phyloP scores from a whole-genome alignment of 2,113 vertebrate species.

The Centropristis striata region DNA sequence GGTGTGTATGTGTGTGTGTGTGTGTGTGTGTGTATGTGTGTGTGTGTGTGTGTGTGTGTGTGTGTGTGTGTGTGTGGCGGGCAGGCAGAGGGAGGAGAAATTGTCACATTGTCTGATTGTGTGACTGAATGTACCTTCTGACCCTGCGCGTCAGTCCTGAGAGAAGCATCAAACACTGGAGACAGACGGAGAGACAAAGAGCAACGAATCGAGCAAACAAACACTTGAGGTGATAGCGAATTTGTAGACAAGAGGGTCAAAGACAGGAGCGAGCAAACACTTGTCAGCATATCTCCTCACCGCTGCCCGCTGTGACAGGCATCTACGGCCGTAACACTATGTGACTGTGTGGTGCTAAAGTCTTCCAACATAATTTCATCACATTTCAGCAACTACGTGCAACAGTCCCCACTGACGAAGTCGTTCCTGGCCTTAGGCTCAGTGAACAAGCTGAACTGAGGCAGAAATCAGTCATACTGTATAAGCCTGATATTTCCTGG shows the following conservation, averaged over 20 bases:
- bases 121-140: conserved; percentile 60
- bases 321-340: conserved; percentile 65
- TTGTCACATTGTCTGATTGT: conserved; percentile 50
- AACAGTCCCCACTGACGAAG: conserved; percentile 41
- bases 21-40: no score
- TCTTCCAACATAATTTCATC: conserved; percentile 77
- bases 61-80: conserved; percentile 20
- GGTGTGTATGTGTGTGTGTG: conserved; percentile 19
- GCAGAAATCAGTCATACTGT: conserved; percentile 43
- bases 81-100: conserved; percentile 33
- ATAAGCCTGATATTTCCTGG: conserved; percentile 46
- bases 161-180: conserved; percentile 6
- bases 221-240: not conserved
- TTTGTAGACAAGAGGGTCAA: conserved; percentile 16
- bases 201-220: conserved; percentile 16
- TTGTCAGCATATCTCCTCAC: conserved; percentile 52
- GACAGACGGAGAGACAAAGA: conserved; percentile 9
- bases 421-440: conserved; percentile 33
- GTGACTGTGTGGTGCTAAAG: conserved; percentile 77
- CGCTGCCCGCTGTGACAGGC: conserved; percentile 48
- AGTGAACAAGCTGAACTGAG: conserved; percentile 29
- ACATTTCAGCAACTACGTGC: conserved; percentile 76
- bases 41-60: conserved; percentile 26
- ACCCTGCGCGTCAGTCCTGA: conserved; percentile 50
- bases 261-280: conserved; percentile 51